Evolutionary conservation across 1,140 invertebrate species (phyloP).

Genomic region (Pectinophora gossypiella): DNA sequence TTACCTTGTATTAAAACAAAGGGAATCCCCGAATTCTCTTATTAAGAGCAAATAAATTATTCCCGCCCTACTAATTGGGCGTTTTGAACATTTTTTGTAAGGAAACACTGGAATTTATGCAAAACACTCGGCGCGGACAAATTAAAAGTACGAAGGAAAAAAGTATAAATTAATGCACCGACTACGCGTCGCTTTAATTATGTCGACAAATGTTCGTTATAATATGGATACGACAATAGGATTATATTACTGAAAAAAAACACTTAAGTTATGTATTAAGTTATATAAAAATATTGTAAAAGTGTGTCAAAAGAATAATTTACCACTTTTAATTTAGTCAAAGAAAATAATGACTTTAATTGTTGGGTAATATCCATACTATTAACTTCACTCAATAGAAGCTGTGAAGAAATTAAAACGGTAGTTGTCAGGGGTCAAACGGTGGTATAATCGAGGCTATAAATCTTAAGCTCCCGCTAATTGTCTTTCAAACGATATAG

Average conservation of each 20-base stretch:
- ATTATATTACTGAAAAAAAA: too few species aligned
- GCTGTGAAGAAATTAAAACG: too few species aligned
- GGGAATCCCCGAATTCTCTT: slow-evolving; percentile 36
- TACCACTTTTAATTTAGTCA: too few species aligned
- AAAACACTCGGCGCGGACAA: slow-evolving; percentile 59
- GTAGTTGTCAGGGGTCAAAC: too few species aligned
- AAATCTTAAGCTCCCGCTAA: slow-evolving; percentile 43
- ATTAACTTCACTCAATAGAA: too few species aligned
- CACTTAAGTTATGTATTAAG: too few species aligned
- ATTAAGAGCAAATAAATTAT: slow-evolving; percentile 64
- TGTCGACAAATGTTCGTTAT: slow-evolving; percentile 18
- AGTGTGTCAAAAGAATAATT: too few species aligned
- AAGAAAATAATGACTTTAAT: too few species aligned
- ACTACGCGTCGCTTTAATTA: slow-evolving; percentile 62
- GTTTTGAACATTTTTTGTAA: slow-evolving; percentile 32
- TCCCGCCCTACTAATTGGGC: slow-evolving; percentile 52
- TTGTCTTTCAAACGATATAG: slow-evolving; percentile 11
- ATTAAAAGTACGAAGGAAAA: slow-evolving; percentile 56
- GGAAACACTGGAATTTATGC: slow-evolving; percentile 60
- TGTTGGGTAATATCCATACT: too few species aligned
- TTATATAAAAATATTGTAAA: too few species aligned
- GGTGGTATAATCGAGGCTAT: slow-evolving; percentile 43
- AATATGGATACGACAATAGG: slow-evolving; percentile 31
- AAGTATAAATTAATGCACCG: slow-evolving; percentile 64
- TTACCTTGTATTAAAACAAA: slow-evolving; percentile 11